phyloP scores from a whole-genome alignment of 2,113 vertebrate species.

The Istiophorus platypterus region DNA sequence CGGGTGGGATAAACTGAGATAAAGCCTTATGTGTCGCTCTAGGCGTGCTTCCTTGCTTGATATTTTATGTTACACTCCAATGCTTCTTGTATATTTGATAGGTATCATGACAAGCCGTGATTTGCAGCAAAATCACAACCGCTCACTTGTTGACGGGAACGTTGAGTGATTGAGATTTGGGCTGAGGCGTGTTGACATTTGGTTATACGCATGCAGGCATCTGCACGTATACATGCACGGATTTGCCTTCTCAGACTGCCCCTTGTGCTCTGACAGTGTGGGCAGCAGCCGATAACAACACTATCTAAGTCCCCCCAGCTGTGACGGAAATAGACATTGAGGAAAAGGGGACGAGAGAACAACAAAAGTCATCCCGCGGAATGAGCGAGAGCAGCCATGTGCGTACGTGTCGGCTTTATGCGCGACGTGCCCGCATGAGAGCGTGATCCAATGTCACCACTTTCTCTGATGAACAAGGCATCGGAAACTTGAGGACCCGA shows the following conservation, averaged over 20 bases:
- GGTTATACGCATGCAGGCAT: neutral
- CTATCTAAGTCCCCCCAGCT: slow-evolving; percentile 22
- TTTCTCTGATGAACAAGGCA: slow-evolving; percentile 11
- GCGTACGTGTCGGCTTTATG: slow-evolving; percentile 10
- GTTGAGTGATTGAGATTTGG: slow-evolving; percentile 47
- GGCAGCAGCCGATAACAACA: slow-evolving; percentile 55
- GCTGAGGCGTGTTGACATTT: slow-evolving; percentile 14
- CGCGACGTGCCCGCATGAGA: neutral
- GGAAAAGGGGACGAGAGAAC: slow-evolving; percentile 11
- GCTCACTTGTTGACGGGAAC: slow-evolving; percentile 19
- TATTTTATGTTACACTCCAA: slow-evolving; percentile 1
- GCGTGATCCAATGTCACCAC: slow-evolving; percentile 14
- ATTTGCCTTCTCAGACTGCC: slow-evolving; percentile 7
- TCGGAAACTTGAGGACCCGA: slow-evolving; percentile 14
- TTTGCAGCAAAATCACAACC: slow-evolving; percentile 51
- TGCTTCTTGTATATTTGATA: neutral
- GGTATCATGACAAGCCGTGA: slow-evolving; percentile 53
- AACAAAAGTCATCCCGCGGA: neutral
- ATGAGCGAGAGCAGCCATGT: neutral
- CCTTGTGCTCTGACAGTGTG: neutral
- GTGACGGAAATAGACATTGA: slow-evolving; percentile 61
- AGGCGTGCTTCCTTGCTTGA: neutral
- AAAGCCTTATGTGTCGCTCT: slow-evolving; percentile 11
- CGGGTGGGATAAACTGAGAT: neutral
- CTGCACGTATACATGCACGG: slow-evolving; percentile 23